phyloP scores from a whole-genome alignment of 2,113 vertebrate genomes.

The Hippocampus barbouri region DNA sequence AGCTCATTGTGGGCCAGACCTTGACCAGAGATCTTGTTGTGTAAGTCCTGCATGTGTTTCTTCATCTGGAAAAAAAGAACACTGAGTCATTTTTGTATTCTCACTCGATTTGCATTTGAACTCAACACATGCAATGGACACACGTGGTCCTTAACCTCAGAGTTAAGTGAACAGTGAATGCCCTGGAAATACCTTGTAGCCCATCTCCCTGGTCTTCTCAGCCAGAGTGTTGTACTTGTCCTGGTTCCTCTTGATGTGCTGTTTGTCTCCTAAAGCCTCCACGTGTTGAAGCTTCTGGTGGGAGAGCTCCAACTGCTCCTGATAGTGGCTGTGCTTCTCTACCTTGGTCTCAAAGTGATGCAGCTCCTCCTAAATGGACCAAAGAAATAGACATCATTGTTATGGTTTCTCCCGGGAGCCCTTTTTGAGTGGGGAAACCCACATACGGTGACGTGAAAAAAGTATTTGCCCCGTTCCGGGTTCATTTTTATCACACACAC shows the following conservation, averaged over 20 bases:
- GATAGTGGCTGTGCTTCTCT: conserved; percentile 93
- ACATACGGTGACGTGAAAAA: too few relatives aligned
- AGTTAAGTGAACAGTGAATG: not conserved
- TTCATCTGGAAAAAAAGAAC: conserved; percentile 79
- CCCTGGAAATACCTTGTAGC: conserved; percentile 84
- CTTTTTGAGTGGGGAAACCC: too few relatives aligned
- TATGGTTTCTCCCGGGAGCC: not conserved
- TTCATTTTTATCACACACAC: too few relatives aligned
- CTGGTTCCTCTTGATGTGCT: conserved; percentile 82
- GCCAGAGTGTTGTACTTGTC: conserved; percentile 83
- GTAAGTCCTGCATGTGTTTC: conserved; percentile 92
- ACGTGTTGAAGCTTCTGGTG: conserved; percentile 91
- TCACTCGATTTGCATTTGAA: not conserved
- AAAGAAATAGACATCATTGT: too few relatives aligned
- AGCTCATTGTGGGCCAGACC: conserved; percentile 91
- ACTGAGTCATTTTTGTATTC: not conserved
- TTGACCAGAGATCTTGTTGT: conserved; percentile 80
- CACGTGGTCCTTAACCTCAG: not conserved
- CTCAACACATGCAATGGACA: too few relatives aligned
- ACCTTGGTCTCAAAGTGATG: conserved; percentile 94
- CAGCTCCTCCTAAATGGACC: conserved; percentile 82
- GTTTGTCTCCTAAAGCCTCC: conserved; percentile 80
- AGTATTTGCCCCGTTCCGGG: too few relatives aligned
- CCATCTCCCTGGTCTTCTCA: conserved; percentile 88
- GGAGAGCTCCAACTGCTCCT: conserved; percentile 90